Evolutionary conservation across 2,888 invertebrate species (phyloP), one percentile per base, ranked within the genome.

Genomic region (Eilema griseolum): DNA sequence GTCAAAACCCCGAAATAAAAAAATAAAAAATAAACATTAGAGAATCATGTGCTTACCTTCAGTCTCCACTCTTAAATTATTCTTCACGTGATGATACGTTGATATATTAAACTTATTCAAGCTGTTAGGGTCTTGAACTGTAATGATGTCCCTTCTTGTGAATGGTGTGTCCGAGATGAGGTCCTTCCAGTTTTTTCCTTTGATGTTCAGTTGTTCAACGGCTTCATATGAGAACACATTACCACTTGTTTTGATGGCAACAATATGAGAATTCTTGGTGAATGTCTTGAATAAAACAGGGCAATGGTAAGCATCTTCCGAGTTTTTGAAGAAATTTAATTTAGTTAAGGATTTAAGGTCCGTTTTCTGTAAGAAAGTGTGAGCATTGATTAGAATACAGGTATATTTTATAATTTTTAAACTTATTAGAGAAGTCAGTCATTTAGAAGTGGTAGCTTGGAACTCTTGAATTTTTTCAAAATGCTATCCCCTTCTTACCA

Each of bases 191-290:
- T 98, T 98, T 83, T 98, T 98, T 1, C 98, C 97, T 92, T 99
- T 99, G 67, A 99, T 97, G 89, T 99, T 99, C 57, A 99, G 96
- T 86, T 99, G 98, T 83, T 99, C 99, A 59, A 99, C 96, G 0
- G 99, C 99, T 96, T 99, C 99, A 95, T 97, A 97, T 0, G 98
- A 98, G 91, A 97, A 99, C 0, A 99, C 99, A 96, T 99, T 99
- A 33, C 99, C 99, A 12, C 98, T 99, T 0, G 97, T 97, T 69
- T 96, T 97, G 73, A 99, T 97, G 0, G 98, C 98, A 28, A 98
- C 98, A 89, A 99, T 98, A 86, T 99, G 98, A 0, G 99, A 98
- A 91, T 98, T 98, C 86, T 98, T 98, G 0, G 98, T 98, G 85
- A 99, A 99, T 0, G 97, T 96, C 92, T 99, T 99, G 88, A 98